Percentiles rank a stretch among this genome's conserved stretches.
These are phyloP conservation scores for Metellina segmentata DNA, from an alignment of 2,888 invertebrate species.

Conservation along the genomic window DNA sequence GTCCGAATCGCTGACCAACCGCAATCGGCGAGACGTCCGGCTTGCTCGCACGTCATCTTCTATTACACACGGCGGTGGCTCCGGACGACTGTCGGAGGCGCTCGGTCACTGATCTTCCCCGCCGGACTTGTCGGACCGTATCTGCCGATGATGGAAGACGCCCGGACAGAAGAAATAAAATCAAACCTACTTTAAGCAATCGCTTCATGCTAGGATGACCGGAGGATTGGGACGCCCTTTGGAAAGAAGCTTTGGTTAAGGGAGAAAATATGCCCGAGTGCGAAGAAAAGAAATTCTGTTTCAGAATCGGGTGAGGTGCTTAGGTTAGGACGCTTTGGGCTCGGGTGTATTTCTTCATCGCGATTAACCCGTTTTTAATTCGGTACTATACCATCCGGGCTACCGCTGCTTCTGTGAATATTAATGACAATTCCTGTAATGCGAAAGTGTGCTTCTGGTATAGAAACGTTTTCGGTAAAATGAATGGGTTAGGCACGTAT, in stretches of 20 bases:
- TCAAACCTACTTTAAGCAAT: constrained; percentile 11
- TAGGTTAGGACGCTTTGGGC: not conserved
- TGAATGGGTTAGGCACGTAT: no score
- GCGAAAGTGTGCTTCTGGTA: no score
- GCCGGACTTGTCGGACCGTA: constrained; percentile 14
- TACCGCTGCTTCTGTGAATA: no score
- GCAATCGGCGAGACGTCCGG: constrained; percentile 31
- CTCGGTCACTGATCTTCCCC: constrained; percentile 33
- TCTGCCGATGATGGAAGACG: constrained; percentile 28
- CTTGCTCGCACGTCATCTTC: constrained; percentile 43
- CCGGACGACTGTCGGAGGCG: constrained; percentile 14
- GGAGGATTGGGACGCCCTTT: not conserved
- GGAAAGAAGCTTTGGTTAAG: constrained; percentile 8
- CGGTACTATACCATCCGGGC: no score
- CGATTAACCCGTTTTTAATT: no score
- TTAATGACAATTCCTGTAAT: no score
- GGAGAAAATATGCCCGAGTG: not conserved
- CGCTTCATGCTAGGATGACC: not conserved
- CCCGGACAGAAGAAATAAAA: constrained; percentile 6
- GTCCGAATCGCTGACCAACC: constrained; percentile 45
- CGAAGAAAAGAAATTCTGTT: not conserved
- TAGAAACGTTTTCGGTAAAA: no score
- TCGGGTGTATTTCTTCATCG: no score
- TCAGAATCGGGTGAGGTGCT: no score
- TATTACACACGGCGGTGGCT: constrained; percentile 39